These are phyloP conservation scores for Mus spretus DNA, from an alignment of 2,797 vertebrate genomes.

Conservation along the genomic window DNA sequence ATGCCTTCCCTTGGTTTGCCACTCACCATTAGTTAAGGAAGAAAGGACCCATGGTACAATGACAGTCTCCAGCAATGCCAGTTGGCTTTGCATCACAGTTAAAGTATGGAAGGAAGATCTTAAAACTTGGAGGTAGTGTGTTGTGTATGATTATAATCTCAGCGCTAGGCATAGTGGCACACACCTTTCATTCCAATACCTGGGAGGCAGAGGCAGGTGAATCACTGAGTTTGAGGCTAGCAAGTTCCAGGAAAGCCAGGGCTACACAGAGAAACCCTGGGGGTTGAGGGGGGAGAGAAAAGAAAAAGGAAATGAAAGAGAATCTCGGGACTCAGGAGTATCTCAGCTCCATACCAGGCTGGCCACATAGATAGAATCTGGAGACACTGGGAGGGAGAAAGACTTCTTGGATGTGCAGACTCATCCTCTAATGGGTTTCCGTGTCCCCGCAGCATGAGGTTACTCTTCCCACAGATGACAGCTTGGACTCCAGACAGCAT, in stretches of 20 bases:
- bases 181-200: background rate
- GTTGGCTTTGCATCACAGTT: slow-evolving; percentile 6
- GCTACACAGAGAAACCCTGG: background rate
- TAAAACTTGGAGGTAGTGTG: background rate
- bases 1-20: background rate
- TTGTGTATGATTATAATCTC: background rate
- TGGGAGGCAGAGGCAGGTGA: background rate
- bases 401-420: background rate
- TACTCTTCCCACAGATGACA: background rate
- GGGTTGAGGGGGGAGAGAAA: fast-evolving
- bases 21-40: background rate
- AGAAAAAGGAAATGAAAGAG: background rate
- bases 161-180: background rate
- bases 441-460: background rate
- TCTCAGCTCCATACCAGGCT: background rate
- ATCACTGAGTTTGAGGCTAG: background rate
- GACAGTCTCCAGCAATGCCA: background rate
- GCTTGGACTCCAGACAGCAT: background rate
- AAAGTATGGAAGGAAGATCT: background rate
- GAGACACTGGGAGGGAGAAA: background rate
- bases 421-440: background rate
- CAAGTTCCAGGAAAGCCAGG: background rate
- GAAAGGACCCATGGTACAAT: background rate
- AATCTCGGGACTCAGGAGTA: background rate
- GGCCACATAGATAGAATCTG: background rate